Evolutionary conservation across 2,797 vertebrate genomes (phyloP).

Genomic region (Cheirogaleus major): DNA sequence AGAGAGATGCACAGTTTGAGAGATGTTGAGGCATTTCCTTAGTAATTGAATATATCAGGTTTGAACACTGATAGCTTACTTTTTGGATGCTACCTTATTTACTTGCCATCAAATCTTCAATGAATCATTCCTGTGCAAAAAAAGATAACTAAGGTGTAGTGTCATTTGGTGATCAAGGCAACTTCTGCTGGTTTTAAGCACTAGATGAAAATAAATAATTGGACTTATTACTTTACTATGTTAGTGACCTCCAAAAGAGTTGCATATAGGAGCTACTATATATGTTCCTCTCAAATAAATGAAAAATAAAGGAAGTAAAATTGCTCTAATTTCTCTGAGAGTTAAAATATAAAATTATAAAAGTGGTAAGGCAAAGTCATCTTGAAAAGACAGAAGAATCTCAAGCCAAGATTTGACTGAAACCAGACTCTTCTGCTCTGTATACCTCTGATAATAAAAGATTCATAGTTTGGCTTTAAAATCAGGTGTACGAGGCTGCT

Average conservation of each 20-base stretch:
- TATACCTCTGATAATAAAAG: neutral
- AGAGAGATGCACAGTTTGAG: neutral
- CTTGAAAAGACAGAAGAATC: neutral
- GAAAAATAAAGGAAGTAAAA: neutral
- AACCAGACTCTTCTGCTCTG: neutral
- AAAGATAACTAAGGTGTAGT: neutral
- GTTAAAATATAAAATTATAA: constrained; percentile 13
- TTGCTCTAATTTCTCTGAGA: neutral
- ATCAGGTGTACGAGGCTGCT: neutral
- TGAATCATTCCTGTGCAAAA: neutral
- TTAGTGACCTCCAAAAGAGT: neutral
- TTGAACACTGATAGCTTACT: neutral
- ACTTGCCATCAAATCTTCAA: neutral
- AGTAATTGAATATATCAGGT: neutral
- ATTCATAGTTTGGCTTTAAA: neutral
- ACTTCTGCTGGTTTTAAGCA: constrained; percentile 7
- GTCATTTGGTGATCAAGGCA: neutral
- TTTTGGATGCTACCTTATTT: neutral
- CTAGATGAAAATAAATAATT: constrained; percentile 5
- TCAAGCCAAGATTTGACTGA: neutral
- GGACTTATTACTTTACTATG: neutral
- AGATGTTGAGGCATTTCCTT: neutral
- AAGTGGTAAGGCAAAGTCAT: neutral
- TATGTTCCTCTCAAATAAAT: neutral
- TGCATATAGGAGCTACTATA: neutral